Evolutionary conservation across 2,113 vertebrate species (phyloP).

Genomic region (Oncorhynchus nerka): DNA sequence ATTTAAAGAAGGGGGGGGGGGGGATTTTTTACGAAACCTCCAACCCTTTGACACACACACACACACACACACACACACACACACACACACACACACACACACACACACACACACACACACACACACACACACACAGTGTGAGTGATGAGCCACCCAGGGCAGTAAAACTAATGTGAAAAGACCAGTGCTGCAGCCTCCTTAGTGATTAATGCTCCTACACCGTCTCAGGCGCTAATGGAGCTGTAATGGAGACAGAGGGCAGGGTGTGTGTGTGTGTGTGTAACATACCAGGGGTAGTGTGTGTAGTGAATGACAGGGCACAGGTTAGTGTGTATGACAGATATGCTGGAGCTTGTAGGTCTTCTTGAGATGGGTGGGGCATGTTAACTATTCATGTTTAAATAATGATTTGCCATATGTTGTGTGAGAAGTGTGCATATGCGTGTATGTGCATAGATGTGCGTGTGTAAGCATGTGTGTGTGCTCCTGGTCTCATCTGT

Average conservation of each 20-base stretch:
- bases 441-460: not conserved
- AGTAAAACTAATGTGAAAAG: constrained; percentile 32
- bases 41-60: no score
- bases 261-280: no score
- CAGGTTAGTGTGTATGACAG: no score
- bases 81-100: no score
- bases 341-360: not conserved
- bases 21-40: no score
- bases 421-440: not conserved
- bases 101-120: no score
- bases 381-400: no score
- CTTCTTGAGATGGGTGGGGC: not conserved
- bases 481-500: constrained; percentile 12
- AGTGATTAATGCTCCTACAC: constrained; percentile 24
- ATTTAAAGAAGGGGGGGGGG: no score
- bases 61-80: no score
- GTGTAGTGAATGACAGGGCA: not conserved
- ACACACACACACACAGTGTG: constrained; percentile 18
- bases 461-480: not conserved
- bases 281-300: no score
- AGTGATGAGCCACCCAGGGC: constrained; percentile 12
- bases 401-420: no score
- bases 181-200: constrained; percentile 15
- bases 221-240: constrained; percentile 31
- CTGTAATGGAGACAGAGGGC: no score